Percentiles rank a stretch among this genome's conserved stretches.
phyloP scores from a whole-genome alignment of 2,113 vertebrate genomes.

The Meleagris gallopavo region DNA sequence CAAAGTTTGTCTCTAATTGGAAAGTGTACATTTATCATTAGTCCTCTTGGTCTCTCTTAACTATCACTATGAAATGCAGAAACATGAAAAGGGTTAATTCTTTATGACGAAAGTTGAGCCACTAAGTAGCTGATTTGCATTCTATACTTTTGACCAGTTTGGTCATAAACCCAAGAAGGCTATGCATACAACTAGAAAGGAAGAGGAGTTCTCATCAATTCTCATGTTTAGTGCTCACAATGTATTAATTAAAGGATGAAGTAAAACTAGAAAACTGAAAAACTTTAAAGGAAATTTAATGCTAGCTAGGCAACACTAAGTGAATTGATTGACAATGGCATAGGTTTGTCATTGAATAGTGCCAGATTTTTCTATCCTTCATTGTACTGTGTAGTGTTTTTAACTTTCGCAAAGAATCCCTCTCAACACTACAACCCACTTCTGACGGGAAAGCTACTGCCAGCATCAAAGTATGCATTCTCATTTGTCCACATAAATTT shows the following conservation, averaged over 20 bases:
- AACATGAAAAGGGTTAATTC: neutral
- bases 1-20: neutral
- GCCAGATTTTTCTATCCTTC: neutral
- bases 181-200: neutral
- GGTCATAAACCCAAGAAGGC: neutral
- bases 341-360: neutral
- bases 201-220: neutral
- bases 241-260: constrained; percentile 41
- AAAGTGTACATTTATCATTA: neutral
- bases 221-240: neutral
- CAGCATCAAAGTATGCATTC: neutral
- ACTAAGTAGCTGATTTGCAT: neutral
- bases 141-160: neutral
- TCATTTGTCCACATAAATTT: neutral
- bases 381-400: neutral
- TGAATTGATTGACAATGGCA: neutral
- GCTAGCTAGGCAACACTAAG: neutral
- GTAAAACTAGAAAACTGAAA: constrained; percentile 31
- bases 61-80: neutral
- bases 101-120: neutral
- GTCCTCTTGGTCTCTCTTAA: neutral
- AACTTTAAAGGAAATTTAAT: constrained; percentile 19
- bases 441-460: neutral
- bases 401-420: neutral
- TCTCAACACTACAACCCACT: neutral